phyloP scores from a whole-genome alignment of 2,113 vertebrate species.

The Macquaria australasica region DNA sequence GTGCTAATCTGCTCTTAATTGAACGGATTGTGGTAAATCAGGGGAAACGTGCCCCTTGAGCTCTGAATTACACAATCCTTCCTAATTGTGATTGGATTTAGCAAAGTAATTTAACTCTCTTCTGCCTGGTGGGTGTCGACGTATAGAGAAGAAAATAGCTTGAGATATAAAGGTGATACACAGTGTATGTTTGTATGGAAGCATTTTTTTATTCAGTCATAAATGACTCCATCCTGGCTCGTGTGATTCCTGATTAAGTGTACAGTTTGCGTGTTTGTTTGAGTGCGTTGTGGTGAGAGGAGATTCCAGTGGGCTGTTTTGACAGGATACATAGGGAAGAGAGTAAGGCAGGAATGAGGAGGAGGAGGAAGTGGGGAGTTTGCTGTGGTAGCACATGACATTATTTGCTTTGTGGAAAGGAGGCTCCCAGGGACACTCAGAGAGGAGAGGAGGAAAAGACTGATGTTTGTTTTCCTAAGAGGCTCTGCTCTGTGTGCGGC shows the following conservation, averaged over 20 bases:
- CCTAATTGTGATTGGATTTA: conserved; percentile 79
- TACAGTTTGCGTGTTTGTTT: conserved; percentile 14
- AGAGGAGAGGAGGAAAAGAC: conserved; percentile 47
- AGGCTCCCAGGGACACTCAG: conserved; percentile 58
- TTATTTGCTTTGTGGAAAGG: conserved; percentile 71
- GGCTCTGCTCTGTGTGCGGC: conserved; percentile 52
- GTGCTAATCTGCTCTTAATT: conserved; percentile 83
- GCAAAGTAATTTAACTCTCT: conserved; percentile 74
- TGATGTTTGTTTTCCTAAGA: conserved; percentile 72
- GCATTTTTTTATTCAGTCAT: not conserved
- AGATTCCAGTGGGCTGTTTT: conserved; percentile 19
- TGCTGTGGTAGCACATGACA: conserved; percentile 59
- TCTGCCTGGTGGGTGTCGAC: conserved; percentile 41
- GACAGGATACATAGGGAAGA: not conserved
- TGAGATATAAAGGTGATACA: not conserved
- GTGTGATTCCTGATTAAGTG: not conserved
- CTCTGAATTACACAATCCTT: conserved; percentile 73
- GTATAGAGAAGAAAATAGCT: not conserved
- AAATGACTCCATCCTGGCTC: not conserved
- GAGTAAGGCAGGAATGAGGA: conserved; percentile 22
- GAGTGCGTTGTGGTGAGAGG: not conserved
- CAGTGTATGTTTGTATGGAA: not conserved
- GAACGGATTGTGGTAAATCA: conserved; percentile 80
- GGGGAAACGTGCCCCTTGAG: conserved; percentile 69
- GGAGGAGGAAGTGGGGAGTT: not conserved